Conservation (phyloP, 2,113 vertebrate genomes). For the Callopanchax toddi region DNA sequence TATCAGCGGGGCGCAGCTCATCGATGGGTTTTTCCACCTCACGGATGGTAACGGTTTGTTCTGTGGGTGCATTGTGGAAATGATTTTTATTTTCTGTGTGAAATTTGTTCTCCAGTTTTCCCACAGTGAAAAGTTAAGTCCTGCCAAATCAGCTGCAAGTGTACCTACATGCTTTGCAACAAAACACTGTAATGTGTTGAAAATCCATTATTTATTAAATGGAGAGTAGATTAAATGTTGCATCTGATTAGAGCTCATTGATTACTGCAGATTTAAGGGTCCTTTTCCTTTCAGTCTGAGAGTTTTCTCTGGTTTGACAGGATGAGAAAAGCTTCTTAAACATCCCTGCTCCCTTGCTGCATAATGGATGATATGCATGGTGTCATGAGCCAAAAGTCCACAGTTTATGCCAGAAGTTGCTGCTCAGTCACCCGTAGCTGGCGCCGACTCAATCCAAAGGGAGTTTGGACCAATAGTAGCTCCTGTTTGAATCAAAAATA, state of each 20-base stretch:
- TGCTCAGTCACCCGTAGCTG: conserved; percentile 39
- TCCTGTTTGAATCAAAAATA: conserved; percentile 32
- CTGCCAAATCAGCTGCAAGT: too few species aligned
- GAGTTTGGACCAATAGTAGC: conserved; percentile 46
- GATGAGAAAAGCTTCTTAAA: conserved; percentile 24
- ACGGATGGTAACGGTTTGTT: conserved; percentile 80
- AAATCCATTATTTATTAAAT: too few species aligned
- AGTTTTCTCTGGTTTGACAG: conserved; percentile 4
- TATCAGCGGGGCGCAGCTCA: conserved; percentile 87
- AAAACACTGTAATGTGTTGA: too few species aligned
- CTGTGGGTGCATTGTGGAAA: background rate
- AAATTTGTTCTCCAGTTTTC: too few species aligned
- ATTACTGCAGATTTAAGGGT: conserved; percentile 5
- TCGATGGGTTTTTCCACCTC: conserved; percentile 90
- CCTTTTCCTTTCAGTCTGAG: background rate
- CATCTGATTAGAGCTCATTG: background rate
- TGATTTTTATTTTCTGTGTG: too few species aligned
- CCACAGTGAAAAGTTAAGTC: too few species aligned
- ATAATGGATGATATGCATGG: conserved; percentile 35
- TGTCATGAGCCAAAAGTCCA: conserved; percentile 21
- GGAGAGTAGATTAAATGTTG: background rate
- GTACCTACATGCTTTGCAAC: too few species aligned
- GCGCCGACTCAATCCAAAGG: conserved; percentile 41
- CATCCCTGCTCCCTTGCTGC: conserved; percentile 21
- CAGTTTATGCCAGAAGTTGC: conserved; percentile 46